Conservation (phyloP, 2,888 invertebrate species). For the Gastracanthus pulcherrimus region DNA sequence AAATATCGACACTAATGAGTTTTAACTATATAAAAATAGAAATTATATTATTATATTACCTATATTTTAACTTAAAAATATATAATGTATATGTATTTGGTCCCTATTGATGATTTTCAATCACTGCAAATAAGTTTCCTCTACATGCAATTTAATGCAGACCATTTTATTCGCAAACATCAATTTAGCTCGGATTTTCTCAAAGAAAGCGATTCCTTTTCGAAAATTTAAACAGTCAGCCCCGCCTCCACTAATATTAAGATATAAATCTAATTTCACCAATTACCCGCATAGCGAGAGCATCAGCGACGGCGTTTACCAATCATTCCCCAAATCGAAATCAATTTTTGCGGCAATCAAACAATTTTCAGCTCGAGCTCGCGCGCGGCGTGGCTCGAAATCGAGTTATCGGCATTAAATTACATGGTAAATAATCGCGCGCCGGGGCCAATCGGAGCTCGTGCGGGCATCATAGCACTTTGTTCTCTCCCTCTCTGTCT, state of each 20-base stretch:
- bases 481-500: not conserved
- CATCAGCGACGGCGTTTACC: conserved; percentile 5
- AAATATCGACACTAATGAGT: no score
- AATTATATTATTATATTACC: no score
- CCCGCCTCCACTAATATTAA: conserved; percentile 16
- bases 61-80: no score
- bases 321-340: conserved; percentile 47
- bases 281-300: no score
- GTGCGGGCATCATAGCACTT: conserved; percentile 45
- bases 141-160: conserved; percentile 5
- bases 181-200: no score
- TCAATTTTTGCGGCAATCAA: conserved; percentile 53
- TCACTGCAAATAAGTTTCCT: no score
- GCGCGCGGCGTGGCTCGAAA: conserved; percentile 14
- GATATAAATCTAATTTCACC: conserved; percentile 50
- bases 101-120: no score
- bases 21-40: no score
- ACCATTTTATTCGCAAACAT: not conserved
- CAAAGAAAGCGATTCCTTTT: no score
- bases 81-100: no score
- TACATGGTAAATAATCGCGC: conserved; percentile 50
- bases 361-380: conserved; percentile 40
- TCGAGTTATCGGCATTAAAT: conserved; percentile 55
- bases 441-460: conserved; percentile 29
- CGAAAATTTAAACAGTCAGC: conserved; percentile 24